phyloP scores from a whole-genome alignment of 2,797 vertebrate species.

The Danio aesculapii region DNA sequence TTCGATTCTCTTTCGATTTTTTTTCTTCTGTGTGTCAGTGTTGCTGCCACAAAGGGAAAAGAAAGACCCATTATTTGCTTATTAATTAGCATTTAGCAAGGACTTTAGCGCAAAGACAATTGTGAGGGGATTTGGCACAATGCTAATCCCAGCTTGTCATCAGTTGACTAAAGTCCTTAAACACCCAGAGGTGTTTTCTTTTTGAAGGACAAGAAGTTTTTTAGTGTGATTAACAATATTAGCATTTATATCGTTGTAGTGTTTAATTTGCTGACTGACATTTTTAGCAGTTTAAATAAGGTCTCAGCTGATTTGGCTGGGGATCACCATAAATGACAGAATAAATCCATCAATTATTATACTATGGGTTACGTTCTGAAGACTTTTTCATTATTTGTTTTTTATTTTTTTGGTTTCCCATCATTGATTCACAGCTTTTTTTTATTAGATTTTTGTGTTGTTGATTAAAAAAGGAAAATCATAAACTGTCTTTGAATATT shows the following conservation, averaged over 20 bases:
- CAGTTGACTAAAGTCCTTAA: constrained; percentile 43
- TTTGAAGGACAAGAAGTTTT: constrained; percentile 16
- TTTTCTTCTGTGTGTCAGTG: constrained; percentile 40
- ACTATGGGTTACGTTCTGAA: not conserved
- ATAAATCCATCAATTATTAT: not conserved
- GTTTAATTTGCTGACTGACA: not conserved
- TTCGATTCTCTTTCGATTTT: constrained; percentile 6
- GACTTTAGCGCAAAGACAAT: constrained; percentile 35
- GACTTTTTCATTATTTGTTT: not conserved
- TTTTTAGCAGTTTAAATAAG: not conserved
- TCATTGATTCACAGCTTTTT: not conserved
- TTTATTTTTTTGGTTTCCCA: not conserved
- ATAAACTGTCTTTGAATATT: no score
- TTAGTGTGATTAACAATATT: constrained; percentile 17
- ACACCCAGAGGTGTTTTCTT: constrained; percentile 35
- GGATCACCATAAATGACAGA: not conserved
- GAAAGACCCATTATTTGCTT: constrained; percentile 45
- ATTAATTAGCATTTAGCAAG: constrained; percentile 56
- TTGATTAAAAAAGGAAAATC: no score
- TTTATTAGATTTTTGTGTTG: no score
- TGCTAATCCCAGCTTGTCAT: constrained; percentile 40
- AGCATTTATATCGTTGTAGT: not conserved
- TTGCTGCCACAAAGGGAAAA: constrained; percentile 42
- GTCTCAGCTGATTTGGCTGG: not conserved
- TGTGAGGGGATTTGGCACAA: constrained; percentile 57